phyloP scores from a whole-genome alignment of 2,113 vertebrate species.

The Eptesicus fuscus region DNA sequence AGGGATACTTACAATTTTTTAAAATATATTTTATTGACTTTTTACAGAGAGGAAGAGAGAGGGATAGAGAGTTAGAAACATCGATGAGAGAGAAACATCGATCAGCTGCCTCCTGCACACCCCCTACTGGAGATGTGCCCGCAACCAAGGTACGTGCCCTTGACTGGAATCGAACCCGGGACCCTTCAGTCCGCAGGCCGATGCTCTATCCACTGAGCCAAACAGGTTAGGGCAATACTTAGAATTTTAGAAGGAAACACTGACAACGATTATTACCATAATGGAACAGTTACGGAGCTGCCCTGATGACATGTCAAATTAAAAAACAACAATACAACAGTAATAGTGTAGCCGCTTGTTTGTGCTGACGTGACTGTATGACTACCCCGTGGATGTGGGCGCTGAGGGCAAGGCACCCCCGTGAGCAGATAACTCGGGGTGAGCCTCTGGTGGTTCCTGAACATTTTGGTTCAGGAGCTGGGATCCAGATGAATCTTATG shows the following conservation, averaged over 20 bases:
- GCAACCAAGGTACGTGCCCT: too few species aligned
- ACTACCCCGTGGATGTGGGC: background rate
- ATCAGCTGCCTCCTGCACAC: too few species aligned
- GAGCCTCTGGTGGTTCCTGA: too few species aligned
- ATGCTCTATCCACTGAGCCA: too few species aligned
- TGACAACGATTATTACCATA: background rate
- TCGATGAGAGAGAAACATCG: too few species aligned
- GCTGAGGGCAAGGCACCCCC: background rate
- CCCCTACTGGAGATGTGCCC: too few species aligned
- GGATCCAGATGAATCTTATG: background rate
- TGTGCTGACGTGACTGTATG: background rate
- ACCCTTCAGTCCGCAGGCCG: too few species aligned
- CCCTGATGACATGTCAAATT: background rate
- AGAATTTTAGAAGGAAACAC: background rate
- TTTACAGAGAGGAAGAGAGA: too few species aligned
- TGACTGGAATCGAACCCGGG: too few species aligned
- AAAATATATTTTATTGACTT: too few species aligned
- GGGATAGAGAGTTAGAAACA: too few species aligned
- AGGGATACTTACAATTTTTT: background rate
- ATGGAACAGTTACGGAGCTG: background rate
- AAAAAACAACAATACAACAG: background rate
- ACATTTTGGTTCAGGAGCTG: background rate
- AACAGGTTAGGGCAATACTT: background rate
- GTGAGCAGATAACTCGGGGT: background rate
- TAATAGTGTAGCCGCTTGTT: background rate